Evolutionary conservation across 2,797 vertebrate genomes (phyloP).

Genomic region (Clarias laeviceps): DNA sequence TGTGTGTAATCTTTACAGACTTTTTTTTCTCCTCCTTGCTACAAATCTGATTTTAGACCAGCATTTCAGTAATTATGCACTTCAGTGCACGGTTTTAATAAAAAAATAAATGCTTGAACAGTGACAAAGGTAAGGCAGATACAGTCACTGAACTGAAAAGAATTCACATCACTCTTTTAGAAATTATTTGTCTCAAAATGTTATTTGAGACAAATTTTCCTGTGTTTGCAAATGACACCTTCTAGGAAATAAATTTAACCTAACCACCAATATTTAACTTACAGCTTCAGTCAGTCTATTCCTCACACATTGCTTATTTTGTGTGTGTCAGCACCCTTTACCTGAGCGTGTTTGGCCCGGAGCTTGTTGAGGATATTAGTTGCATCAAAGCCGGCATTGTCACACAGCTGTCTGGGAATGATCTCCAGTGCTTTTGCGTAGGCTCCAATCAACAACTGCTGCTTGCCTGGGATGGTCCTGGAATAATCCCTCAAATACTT

Average conservation of each 20-base stretch:
- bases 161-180: not conserved
- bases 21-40: not conserved
- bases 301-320: no score
- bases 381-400: constrained; percentile 97
- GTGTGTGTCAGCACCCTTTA: constrained; percentile 53
- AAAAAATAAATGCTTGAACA: not conserved
- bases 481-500: constrained; percentile 94
- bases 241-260: not conserved
- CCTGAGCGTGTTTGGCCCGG: constrained; percentile 93
- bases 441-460: constrained; percentile 94
- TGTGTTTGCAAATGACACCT: not conserved
- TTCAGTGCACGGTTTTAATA: not conserved
- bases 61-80: not conserved
- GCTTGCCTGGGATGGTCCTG: constrained; percentile 95
- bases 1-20: not conserved
- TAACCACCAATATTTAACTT: not conserved
- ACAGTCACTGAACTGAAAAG: not conserved
- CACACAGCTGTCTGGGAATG: constrained; percentile 95
- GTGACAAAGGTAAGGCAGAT: not conserved
- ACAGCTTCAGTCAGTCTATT: not conserved
- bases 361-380: constrained; percentile 99
- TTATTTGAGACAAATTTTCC: not conserved
- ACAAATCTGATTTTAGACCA: not conserved
- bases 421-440: constrained; percentile 97
- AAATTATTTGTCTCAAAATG: not conserved